Base-by-base conservation (phyloP, 2,797 vertebrate species). In the Pangasius sanitwongsei region DNA sequence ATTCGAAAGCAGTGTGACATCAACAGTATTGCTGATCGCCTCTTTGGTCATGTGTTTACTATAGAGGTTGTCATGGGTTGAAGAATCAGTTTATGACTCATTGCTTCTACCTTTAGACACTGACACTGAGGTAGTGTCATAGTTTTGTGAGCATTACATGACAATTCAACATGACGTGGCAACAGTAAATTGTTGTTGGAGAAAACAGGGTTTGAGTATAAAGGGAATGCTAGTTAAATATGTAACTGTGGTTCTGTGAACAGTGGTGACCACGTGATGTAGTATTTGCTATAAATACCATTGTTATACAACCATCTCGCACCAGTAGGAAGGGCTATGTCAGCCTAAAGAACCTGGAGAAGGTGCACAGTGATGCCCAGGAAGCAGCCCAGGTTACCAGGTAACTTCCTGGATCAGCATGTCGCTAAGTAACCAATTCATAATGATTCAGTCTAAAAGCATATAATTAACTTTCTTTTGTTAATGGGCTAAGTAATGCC, bases 391-490 rank as follows among this genome's bases (percentile, higher is more conserved):
- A 78, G 55, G 80, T 25, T 37, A 61, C 80, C 16, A 84, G 61
- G 61, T 50, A 67, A 31, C 82, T 67, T 20, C 59, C 44, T 67
- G 61, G 41, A 83, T 16, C 37, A 50, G 7, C 61, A 31, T 84
- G 41, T 69, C 61, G 23, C n/a, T 48, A 65, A 67, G 41, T 65
- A 83, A 67, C 48, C 2, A 34, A 20, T 34, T 84, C 3, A 31
- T 50, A 69, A 85, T 85, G n/a, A 53, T 53, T 69, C 8, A 31
- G 23, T 31, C 8, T 50, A 34, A 69, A 67, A 37, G 83, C 48
- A 70, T 85, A 53, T 53, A 70, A 70, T 70, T 70, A 85, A 37
- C 48, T 70, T 31, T 15, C n/a, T 55, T 85, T 37, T 61, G n/a
- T 63, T 83, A 61, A 61, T 63, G 80, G 80, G 57, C 59, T 28